Conservation (phyloP, 2,113 vertebrate species). For the Synodontis membranacea region DNA sequence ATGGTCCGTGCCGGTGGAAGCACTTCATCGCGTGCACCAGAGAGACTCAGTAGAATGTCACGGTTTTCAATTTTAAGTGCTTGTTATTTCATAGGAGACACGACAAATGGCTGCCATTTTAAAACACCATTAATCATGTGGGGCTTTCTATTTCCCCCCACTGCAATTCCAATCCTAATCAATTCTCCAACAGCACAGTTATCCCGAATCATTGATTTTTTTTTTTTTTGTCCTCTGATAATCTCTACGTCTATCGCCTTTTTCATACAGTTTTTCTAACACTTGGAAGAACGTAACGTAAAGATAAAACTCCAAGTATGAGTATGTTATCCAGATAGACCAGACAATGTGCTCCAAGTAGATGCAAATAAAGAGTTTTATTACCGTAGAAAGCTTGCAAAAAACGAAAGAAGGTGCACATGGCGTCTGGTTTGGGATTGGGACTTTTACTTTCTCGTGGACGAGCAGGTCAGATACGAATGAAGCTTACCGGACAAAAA, state of each 20-base stretch:
- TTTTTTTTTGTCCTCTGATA: no score
- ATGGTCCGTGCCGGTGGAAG: not conserved
- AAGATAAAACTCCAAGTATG: not conserved
- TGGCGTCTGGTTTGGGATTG: not conserved
- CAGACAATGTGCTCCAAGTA: not conserved
- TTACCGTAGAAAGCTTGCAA: not conserved
- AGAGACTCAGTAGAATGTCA: constrained; percentile 8
- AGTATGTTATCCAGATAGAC: not conserved
- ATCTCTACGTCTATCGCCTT: no score
- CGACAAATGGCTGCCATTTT: not conserved
- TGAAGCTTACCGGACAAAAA: no score
- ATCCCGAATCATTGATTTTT: not conserved
- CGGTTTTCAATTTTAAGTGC: not conserved
- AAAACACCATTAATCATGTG: not conserved
- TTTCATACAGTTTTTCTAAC: no score
- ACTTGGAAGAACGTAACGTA: no score
- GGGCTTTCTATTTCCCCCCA: no score
- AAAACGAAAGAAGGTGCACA: not conserved
- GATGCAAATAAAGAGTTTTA: not conserved
- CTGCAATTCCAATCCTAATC: not conserved
- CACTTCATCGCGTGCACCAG: not conserved
- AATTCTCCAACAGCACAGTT: not conserved
- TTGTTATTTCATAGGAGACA: constrained; percentile 1
- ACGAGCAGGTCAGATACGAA: not conserved
- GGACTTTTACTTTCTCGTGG: not conserved